Percentiles rank a stretch among this genome's conserved stretches.
Evolutionary conservation across 2,113 vertebrate genomes (phyloP).

Genomic region (Rostratula benghalensis): DNA sequence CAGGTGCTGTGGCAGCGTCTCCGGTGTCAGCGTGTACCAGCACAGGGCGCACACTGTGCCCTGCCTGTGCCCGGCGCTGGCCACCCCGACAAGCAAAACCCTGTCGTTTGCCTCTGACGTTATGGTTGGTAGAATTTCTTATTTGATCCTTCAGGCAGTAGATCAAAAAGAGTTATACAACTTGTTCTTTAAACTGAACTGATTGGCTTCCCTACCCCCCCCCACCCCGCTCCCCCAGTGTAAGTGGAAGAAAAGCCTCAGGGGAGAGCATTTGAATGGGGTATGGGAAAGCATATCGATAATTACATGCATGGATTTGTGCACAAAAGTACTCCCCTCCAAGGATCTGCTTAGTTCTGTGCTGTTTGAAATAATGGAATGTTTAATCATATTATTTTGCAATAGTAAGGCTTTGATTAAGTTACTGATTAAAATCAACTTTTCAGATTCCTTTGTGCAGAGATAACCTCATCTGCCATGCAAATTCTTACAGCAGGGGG

Average conservation of each 20-base stretch:
- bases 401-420: constrained; percentile 48
- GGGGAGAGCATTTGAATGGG: constrained; percentile 46
- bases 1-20: background rate
- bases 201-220: background rate
- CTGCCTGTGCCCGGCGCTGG: background rate
- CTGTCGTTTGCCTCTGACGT: background rate
- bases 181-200: constrained; percentile 48
- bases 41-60: background rate
- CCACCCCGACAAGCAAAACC: background rate
- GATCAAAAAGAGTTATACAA: constrained; percentile 46
- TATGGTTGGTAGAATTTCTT: background rate
- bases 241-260: constrained; percentile 49
- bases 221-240: background rate
- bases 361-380: constrained; percentile 26
- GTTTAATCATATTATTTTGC: constrained; percentile 60
- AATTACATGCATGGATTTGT: constrained; percentile 49
- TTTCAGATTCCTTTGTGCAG: background rate
- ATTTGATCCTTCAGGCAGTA: constrained; percentile 24
- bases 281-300: constrained; percentile 41
- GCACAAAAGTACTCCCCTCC: constrained; percentile 23
- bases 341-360: constrained; percentile 33
- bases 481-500: background rate
- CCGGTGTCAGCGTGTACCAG: background rate
- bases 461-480: constrained; percentile 8
- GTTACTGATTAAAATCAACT: constrained; percentile 51